Percentiles rank a stretch among this genome's conserved stretches.
Evolutionary conservation across 2,888 invertebrate genomes (phyloP).

Genomic region (Hirtodrosophila cameraria): DNA sequence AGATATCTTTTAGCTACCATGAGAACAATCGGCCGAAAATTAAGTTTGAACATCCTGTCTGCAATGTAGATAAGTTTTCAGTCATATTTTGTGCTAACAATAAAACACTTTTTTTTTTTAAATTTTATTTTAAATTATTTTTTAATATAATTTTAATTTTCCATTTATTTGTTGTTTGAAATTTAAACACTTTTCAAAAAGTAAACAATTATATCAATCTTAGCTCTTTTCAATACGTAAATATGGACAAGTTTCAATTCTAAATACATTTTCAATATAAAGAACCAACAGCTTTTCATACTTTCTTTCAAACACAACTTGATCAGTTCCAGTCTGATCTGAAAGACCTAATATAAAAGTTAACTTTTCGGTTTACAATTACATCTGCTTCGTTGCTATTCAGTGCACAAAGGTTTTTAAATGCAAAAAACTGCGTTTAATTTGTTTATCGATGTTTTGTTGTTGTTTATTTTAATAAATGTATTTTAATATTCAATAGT

Average conservation of each 20-base stretch:
- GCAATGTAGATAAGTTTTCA: too few relatives aligned
- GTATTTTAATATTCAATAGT: conserved; percentile 22
- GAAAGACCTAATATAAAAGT: conserved; percentile 47
- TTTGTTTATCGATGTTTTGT: conserved; percentile 26
- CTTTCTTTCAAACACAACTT: background rate
- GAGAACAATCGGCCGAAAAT: too few relatives aligned
- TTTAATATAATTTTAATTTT: conserved; percentile 19
- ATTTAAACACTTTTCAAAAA: conserved; percentile 68
- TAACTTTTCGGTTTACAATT: conserved; percentile 45
- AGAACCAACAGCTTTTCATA: conserved; percentile 30
- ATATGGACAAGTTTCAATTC: conserved; percentile 52
- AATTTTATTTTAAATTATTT: conserved; percentile 7
- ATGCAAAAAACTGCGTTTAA: conserved; percentile 57
- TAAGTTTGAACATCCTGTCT: too few relatives aligned
- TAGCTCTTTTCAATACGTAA: conserved; percentile 38
- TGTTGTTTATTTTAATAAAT: conserved; percentile 23
- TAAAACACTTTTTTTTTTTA: conserved; percentile 14
- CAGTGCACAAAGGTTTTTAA: conserved; percentile 50
- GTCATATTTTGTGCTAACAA: background rate
- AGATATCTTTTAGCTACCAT: too few relatives aligned
- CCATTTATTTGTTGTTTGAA: conserved; percentile 22
- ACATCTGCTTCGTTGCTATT: conserved; percentile 48
- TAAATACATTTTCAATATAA: conserved; percentile 37
- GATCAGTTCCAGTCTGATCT: conserved; percentile 8
- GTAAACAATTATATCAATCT: conserved; percentile 65